phyloP scores from a whole-genome alignment of 1,140 invertebrate species.

The Philotrypesis tridentata region DNA sequence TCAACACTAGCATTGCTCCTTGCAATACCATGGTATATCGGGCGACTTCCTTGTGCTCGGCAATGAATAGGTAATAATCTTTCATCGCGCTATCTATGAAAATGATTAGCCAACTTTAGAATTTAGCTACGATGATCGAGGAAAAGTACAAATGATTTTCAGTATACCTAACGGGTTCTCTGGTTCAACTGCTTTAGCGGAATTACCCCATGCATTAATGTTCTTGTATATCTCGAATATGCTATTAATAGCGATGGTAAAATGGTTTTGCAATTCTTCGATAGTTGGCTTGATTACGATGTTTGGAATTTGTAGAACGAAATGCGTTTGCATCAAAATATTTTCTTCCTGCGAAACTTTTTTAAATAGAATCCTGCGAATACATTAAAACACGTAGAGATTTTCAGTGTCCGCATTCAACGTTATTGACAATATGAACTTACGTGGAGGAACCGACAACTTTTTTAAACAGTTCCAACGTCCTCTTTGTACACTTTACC shows the following conservation, averaged over 20 bases:
- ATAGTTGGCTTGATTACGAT: slow-evolving; percentile 77
- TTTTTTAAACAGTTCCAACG: slow-evolving; percentile 80
- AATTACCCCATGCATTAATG: slow-evolving; percentile 82
- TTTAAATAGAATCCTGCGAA: slow-evolving; percentile 66
- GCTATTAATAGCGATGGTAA: slow-evolving; percentile 79
- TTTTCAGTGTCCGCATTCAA: too few species aligned
- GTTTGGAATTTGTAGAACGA: slow-evolving; percentile 79
- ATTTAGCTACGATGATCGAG: too few species aligned
- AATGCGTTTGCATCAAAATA: slow-evolving; percentile 76
- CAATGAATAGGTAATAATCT: slow-evolving; percentile 82
- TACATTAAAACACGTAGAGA: not conserved
- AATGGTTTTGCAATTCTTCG: slow-evolving; percentile 82
- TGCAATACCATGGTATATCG: slow-evolving; percentile 82
- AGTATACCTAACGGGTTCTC: not conserved
- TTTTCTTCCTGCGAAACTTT: slow-evolving; percentile 67
- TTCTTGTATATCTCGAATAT: slow-evolving; percentile 79
- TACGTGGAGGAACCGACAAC: slow-evolving; percentile 76
- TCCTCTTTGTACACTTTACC: slow-evolving; percentile 80
- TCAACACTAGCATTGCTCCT: slow-evolving; percentile 79
- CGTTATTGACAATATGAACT: not conserved
- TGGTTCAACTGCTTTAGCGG: slow-evolving; percentile 18
- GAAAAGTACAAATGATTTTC: not conserved
- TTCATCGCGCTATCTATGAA: not conserved
- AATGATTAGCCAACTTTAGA: too few species aligned
- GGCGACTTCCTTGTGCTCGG: slow-evolving; percentile 87